Conservation (phyloP, 2,888 invertebrate genomes). For the Nezara viridula region DNA sequence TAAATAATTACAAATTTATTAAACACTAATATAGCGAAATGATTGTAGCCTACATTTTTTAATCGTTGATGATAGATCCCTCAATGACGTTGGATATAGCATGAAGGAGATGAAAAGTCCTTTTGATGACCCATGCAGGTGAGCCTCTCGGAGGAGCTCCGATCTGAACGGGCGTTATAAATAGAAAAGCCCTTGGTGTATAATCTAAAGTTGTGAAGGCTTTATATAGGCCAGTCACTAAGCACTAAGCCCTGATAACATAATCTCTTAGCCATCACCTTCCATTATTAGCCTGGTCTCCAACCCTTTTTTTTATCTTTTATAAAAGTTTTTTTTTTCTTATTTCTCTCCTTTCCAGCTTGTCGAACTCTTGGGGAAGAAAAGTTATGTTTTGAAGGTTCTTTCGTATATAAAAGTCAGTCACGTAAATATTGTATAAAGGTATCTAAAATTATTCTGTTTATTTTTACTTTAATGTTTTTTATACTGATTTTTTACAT, state of each 20-base stretch:
- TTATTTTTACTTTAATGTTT: too few relatives aligned
- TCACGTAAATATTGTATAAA: too few relatives aligned
- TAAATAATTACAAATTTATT: too few relatives aligned
- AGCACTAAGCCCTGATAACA: background rate
- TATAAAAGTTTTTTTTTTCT: background rate
- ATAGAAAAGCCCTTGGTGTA: background rate
- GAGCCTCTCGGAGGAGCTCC: background rate
- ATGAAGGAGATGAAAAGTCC: background rate
- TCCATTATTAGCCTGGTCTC: background rate
- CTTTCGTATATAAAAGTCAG: background rate
- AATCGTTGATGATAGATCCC: background rate
- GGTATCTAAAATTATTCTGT: too few relatives aligned
- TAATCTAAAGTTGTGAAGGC: constrained; percentile 9
- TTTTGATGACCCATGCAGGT: background rate
- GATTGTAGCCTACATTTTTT: background rate
- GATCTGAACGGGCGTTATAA: background rate
- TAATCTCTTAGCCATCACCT: constrained; percentile 1
- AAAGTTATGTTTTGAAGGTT: background rate
- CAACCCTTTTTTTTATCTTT: background rate
- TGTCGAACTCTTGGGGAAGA: background rate
- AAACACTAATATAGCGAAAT: too few relatives aligned
- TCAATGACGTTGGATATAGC: background rate
- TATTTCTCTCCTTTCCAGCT: background rate
- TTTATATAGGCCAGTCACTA: constrained; percentile 17
- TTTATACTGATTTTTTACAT: too few relatives aligned